Base-by-base conservation (phyloP, 2,113 vertebrate species). In the Leptosomus discolor region DNA sequence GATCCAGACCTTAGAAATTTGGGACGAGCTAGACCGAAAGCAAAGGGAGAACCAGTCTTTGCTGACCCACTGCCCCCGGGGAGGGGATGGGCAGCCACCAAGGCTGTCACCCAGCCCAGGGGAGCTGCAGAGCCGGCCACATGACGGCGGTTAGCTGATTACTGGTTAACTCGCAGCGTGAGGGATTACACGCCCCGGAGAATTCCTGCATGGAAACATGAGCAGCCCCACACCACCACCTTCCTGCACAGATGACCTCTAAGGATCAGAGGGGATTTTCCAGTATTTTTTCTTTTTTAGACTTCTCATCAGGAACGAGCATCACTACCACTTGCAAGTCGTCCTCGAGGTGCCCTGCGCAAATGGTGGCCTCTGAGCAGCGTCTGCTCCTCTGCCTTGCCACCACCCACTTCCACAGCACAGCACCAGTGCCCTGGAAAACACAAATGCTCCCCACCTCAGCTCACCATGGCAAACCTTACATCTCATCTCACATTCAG, bases 141-240 rank as follows among this genome's bases (percentile, higher is more conserved):
- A 85, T 95, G 95, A 97, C 36, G 2, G 21, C 0, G 37, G 89
- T 95, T 61, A 94, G 94, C 93, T 85, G 94, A 96, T 96, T 97
- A 97, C 93, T 96, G 84, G 87, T 97, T 97, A 97, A 97, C 97
- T 65, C 34, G 3, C 45, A 8, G 70, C 19, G 2, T 37, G 84
- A 95, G 87, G 96, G 92, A 97, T 94, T 96, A 97, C 96, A 95
- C 17, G 3, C 87, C 90, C 80, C 3, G 13, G 41, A 96, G 97
- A 97, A 96, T 91, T 97, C 95, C 95, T 94, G 67, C 81, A 94
- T 13, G 91, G 94, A 97, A 96, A 95, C 92, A 92, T 9, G 37
- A 93, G 89, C 81, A 85, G 71, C 58, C 46, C 67, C 6, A 7
- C 48, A 7, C 82, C 76, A 70, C 82, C 23, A 12, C 92, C 69